Percentiles rank a stretch among this genome's conserved stretches.
Evolutionary conservation across 2,113 vertebrate genomes (phyloP).

Genomic region (Eonycteris spelaea): DNA sequence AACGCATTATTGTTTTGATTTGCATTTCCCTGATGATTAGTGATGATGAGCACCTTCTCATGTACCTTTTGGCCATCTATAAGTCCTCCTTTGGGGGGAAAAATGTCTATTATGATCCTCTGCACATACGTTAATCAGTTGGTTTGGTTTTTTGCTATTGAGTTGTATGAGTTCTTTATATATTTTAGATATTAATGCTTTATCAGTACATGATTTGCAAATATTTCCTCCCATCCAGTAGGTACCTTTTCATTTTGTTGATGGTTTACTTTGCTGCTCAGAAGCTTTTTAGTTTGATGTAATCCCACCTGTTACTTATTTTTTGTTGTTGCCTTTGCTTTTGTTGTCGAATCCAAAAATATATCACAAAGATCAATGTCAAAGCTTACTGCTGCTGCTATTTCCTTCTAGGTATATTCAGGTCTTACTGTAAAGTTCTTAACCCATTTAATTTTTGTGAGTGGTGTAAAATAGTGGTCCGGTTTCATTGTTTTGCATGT

Average conservation of each 20-base stretch:
- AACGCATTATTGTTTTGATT: not conserved
- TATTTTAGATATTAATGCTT: not conserved
- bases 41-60: not conserved
- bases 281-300: not conserved
- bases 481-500: not conserved
- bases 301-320: not conserved
- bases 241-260: not conserved
- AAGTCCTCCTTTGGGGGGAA: not conserved
- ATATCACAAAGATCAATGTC: not conserved
- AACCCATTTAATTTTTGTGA: not conserved
- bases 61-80: not conserved
- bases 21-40: not conserved
- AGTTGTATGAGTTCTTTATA: not conserved
- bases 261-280: not conserved
- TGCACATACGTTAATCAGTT: not conserved
- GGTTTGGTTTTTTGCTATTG: not conserved
- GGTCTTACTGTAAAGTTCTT: not conserved
- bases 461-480: not conserved
- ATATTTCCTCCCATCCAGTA: not conserved
- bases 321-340: not conserved
- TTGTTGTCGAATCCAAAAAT: not conserved
- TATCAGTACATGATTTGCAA: not conserved
- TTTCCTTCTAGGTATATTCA: not conserved
- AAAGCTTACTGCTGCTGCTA: accelerated
- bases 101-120: not conserved